Conservation (phyloP, 2,797 vertebrate genomes). For the Brachyrhaphis roseni region DNA sequence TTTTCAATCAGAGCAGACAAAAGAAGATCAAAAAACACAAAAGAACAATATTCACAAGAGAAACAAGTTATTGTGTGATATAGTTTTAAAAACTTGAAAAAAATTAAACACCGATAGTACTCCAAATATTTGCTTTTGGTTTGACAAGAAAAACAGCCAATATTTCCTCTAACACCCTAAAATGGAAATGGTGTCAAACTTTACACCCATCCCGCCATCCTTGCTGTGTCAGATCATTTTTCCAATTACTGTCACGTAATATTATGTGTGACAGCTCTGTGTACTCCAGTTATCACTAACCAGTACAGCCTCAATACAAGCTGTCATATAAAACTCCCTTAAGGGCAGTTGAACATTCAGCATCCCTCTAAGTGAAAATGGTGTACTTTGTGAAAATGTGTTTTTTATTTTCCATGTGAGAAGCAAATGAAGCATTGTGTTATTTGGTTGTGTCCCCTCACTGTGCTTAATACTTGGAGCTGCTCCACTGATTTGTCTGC, state of each 20-base stretch:
- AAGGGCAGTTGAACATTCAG: conserved; percentile 24
- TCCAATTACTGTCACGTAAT: conserved; percentile 52
- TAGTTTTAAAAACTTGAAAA: not conserved
- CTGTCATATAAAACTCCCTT: conserved; percentile 47
- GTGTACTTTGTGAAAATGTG: conserved; percentile 49
- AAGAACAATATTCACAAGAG: conserved; percentile 26
- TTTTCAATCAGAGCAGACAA: conserved; percentile 50
- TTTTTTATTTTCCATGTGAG: conserved; percentile 47
- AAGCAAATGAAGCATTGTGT: conserved; percentile 51
- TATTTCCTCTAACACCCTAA: not conserved
- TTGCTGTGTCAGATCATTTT: conserved; percentile 37
- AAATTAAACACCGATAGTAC: not conserved
- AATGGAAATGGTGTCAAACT: conserved; percentile 31
- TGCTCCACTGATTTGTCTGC: conserved; percentile 58
- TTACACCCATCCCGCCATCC: conserved; percentile 17
- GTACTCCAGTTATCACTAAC: conserved; percentile 37
- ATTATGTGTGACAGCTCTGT: conserved; percentile 36
- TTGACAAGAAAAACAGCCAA: conserved; percentile 25
- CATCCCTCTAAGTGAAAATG: conserved; percentile 21
- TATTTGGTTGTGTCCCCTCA: conserved; percentile 44
- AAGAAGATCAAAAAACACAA: conserved; percentile 20
- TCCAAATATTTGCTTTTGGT: conserved; percentile 8
- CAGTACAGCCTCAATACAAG: conserved; percentile 32
- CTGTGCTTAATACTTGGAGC: conserved; percentile 38
- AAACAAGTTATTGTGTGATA: conserved; percentile 9